Percentiles rank a stretch among this genome's conserved stretches.
phyloP scores from a whole-genome alignment of 2,797 vertebrate species.

The Macropodus opercularis region DNA sequence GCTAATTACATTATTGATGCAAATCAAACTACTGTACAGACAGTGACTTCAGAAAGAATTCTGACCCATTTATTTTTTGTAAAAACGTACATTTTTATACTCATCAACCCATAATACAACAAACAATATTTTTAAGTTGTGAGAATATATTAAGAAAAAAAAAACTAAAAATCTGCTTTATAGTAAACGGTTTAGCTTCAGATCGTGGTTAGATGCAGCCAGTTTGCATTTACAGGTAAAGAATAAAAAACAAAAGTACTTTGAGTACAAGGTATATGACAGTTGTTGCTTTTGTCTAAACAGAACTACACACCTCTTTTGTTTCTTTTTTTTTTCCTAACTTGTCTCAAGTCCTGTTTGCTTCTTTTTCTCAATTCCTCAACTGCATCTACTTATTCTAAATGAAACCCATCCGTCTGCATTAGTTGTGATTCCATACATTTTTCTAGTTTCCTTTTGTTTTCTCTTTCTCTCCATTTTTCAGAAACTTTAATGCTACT shows the following conservation, averaged over 20 bases:
- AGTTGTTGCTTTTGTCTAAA: constrained; percentile 48
- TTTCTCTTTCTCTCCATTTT: constrained; percentile 41
- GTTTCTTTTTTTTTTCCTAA: constrained; percentile 5
- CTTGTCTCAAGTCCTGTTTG: constrained; percentile 9
- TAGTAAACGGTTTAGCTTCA: not conserved
- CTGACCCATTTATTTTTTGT: not conserved
- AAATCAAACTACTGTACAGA: not conserved
- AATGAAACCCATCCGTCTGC: constrained; percentile 27
- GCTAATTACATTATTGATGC: not conserved
- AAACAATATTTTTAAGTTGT: not conserved
- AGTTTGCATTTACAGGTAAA: not conserved
- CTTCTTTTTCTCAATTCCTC: constrained; percentile 17
- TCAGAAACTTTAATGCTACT: constrained; percentile 44
- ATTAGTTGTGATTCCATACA: constrained; percentile 14
- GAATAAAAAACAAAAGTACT: not conserved
- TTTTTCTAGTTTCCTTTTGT: constrained; percentile 14
- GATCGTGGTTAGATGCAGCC: not conserved
- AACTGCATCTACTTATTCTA: constrained; percentile 25
- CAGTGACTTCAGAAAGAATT: not conserved
- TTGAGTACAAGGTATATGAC: not conserved
- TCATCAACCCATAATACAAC: too few relatives aligned
- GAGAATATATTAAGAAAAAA: not conserved
- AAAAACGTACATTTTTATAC: not conserved
- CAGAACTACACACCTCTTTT: constrained; percentile 7
- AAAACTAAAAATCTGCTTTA: too few relatives aligned